Evolutionary conservation across 2,113 vertebrate species (phyloP).

Genomic region (Sterrhoptilus dennistouni): DNA sequence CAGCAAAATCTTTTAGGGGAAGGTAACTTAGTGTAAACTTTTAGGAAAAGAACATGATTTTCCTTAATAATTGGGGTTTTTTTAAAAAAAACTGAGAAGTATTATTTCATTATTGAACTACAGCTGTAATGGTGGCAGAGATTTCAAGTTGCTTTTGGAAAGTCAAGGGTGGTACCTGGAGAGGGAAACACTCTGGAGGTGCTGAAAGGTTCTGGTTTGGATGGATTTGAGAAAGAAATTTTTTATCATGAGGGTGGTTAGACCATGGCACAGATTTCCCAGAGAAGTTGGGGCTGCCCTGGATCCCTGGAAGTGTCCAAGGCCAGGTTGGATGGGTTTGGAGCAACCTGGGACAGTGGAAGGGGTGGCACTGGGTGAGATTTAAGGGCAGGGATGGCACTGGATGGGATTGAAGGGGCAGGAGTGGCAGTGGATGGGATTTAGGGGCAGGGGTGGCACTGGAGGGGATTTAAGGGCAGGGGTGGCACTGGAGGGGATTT

Average conservation of each 20-base stretch:
- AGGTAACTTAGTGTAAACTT: neutral
- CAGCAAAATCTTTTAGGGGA: neutral
- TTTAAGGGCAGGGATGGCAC: too few species aligned
- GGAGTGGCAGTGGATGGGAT: too few species aligned
- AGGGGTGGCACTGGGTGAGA: neutral
- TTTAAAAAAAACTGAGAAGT: neutral
- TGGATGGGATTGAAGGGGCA: too few species aligned
- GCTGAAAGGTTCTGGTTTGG: neutral
- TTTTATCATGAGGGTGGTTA: neutral
- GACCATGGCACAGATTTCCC: rapidly evolving
- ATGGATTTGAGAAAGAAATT: neutral
- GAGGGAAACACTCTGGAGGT: neutral
- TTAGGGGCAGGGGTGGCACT: too few species aligned
- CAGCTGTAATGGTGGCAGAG: neutral
- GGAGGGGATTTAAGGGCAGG: too few species aligned
- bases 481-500: too few species aligned
- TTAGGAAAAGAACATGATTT: neutral
- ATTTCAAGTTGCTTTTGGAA: neutral
- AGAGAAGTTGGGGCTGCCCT: neutral
- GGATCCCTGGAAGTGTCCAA: neutral
- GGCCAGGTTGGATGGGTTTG: neutral
- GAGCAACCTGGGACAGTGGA: neutral
- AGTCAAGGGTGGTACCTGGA: neutral
- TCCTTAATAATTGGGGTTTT: neutral
- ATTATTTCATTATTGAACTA: neutral